Evolutionary conservation across 2,113 vertebrate genomes (phyloP).

Genomic region (Protomyctophum bolini): DNA sequence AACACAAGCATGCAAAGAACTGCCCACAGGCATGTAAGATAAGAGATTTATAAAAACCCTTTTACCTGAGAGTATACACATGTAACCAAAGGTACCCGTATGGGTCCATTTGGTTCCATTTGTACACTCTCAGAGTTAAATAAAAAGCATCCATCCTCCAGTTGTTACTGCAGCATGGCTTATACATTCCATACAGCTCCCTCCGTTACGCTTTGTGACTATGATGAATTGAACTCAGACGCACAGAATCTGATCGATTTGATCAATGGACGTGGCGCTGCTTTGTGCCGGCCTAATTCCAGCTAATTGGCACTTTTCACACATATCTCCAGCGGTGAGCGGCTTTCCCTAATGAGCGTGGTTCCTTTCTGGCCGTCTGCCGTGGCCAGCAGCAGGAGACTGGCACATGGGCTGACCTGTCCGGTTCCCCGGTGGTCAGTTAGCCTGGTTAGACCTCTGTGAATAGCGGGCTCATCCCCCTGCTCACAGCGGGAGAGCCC

Average conservation of each 20-base stretch:
- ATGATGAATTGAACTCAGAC: conserved; percentile 39
- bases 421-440: conserved; percentile 48
- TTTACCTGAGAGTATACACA: no score
- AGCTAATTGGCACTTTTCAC: conserved; percentile 78
- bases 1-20: no score
- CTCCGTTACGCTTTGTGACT: conserved; percentile 33
- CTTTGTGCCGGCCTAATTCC: conserved; percentile 62
- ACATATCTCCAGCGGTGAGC: conserved; percentile 58
- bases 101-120: no score
- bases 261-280: conserved; percentile 50
- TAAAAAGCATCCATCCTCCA: background rate
- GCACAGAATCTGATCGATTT: conserved; percentile 58
- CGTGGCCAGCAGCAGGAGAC: conserved; percentile 61
- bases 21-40: no score
- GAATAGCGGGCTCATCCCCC: conserved; percentile 64
- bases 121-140: no score
- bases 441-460: conserved; percentile 44
- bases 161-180: conserved; percentile 29
- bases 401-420: conserved; percentile 57
- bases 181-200: background rate
- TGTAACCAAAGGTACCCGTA: no score
- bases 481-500: conserved; percentile 61
- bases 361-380: conserved; percentile 54
- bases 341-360: conserved; percentile 59
- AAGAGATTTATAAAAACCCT: no score